Evolutionary conservation across 1,140 invertebrate species (phyloP).

Genomic region (Lutraria rhynchaena): DNA sequence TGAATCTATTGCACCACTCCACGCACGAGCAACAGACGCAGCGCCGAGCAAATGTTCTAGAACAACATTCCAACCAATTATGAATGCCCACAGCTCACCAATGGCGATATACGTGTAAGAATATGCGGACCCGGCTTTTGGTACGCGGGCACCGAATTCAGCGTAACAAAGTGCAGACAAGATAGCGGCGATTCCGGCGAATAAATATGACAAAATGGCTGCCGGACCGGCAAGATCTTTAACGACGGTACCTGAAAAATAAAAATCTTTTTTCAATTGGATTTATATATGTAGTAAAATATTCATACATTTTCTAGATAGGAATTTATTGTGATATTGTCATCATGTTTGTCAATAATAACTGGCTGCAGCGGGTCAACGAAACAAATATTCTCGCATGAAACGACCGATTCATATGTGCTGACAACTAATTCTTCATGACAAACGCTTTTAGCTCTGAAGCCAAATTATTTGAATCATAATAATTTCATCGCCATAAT

Average conservation of each 20-base stretch:
- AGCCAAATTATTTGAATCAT: too few relatives aligned
- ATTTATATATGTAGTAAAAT: too few relatives aligned
- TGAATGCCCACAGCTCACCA: conserved; percentile 78
- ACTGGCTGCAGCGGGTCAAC: too few relatives aligned
- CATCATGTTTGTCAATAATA: too few relatives aligned
- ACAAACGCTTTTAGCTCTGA: too few relatives aligned
- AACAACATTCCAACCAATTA: conserved; percentile 81
- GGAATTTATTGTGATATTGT: too few relatives aligned
- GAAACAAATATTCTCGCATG: too few relatives aligned
- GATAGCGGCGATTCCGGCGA: conserved; percentile 93
- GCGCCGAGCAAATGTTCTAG: conserved; percentile 84
- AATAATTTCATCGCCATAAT: too few relatives aligned
- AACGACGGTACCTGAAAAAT: conserved; percentile 94
- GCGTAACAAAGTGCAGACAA: conserved; percentile 95
- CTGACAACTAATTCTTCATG: too few relatives aligned
- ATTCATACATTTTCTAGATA: too few relatives aligned
- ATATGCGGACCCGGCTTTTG: conserved; percentile 80
- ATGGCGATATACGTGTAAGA: conserved; percentile 79
- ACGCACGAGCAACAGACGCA: conserved; percentile 94
- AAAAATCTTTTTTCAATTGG: conserved; percentile 83
- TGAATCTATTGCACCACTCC: conserved; percentile 96
- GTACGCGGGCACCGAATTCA: conserved; percentile 91
- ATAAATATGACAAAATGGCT: conserved; percentile 90
- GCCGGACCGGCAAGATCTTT: conserved; percentile 93
- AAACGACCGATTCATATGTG: too few relatives aligned